Evolutionary conservation across 2,113 vertebrate species (phyloP), one percentile per base, ranked within the genome.

Genomic region (Vulpes ferrilata): DNA sequence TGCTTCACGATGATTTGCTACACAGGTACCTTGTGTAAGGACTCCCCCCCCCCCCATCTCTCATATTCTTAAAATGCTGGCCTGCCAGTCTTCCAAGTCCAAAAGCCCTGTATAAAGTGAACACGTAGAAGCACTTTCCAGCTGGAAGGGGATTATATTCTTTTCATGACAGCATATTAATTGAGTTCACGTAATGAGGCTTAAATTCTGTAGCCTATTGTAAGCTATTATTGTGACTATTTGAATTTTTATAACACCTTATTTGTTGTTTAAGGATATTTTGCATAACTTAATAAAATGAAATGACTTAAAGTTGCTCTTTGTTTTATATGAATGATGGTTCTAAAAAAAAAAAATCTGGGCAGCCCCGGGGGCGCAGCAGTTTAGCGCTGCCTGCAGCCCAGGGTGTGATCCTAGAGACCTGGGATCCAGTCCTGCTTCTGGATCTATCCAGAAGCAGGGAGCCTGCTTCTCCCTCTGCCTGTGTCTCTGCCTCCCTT

Each of bases 231-330:
- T 38, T 71, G 73, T 62, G 60, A 64, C 69, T 57, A 1, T 32
- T 35, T 55, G 17, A 35, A 43, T 59, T 90, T 93, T 65, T 69
- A 15, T 90, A 19, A 43, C 38, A 3, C 22, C 64, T 12, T 59
- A 35, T 95, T 35, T 57, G 7, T 59, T 95, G 79, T 96, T 88
- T 89, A 35, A 90, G 79, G 48, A 32, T 48, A 71, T 88, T 97
- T 96, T 81, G 27, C 32, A 23, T 71, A 69, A 55, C 59, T 96
- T 84, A 97, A 96, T 98, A 98, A 98, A 98, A 95, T 94, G 69
- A 94, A 96, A 76, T 82, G 35, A 25, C 4, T 90, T 89, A 0
- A 73, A 48, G 53, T 51, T 7, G 7, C 86, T n/a, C 67, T 67
- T 79, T 59, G 83, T 84, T 35, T 2, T 17, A 1, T 22, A 11